Conservation (phyloP, 1,140 invertebrate species). For the Sweltsa coloradensis region DNA sequence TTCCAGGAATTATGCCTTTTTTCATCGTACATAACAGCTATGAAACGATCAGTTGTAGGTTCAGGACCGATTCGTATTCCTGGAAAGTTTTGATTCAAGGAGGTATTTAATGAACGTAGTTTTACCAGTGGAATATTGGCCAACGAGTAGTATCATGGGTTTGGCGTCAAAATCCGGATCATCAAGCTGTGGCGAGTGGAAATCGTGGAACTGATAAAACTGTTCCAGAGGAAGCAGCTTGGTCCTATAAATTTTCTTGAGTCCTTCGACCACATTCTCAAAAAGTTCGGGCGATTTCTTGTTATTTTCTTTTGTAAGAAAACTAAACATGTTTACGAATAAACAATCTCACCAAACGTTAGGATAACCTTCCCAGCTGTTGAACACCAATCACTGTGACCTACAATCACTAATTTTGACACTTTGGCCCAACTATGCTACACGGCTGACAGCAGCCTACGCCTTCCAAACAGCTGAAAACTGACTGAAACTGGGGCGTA, state of each 20-base stretch:
- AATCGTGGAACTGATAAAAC: slow-evolving; percentile 92
- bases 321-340: slow-evolving; percentile 68
- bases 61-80: slow-evolving; percentile 92
- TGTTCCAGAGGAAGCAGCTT: slow-evolving; percentile 88
- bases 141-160: slow-evolving; percentile 95
- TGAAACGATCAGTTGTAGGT: slow-evolving; percentile 96
- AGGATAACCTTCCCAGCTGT: too few relatives aligned
- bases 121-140: slow-evolving; percentile 98
- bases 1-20: slow-evolving; percentile 93
- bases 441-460: too few relatives aligned
- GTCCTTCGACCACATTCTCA: slow-evolving; percentile 71
- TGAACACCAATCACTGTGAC: too few relatives aligned
- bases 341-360: too few relatives aligned
- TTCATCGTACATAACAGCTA: slow-evolving; percentile 89
- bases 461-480: too few relatives aligned
- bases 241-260: slow-evolving; percentile 83
- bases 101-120: slow-evolving; percentile 96
- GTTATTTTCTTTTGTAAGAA: slow-evolving; percentile 51
- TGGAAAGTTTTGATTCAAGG: slow-evolving; percentile 86
- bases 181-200: slow-evolving; percentile 88
- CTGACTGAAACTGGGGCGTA: too few relatives aligned
- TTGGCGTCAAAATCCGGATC: slow-evolving; percentile 99
- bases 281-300: slow-evolving; percentile 63
- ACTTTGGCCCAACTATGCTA: too few relatives aligned
- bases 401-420: too few relatives aligned